Percentiles rank a stretch among this genome's conserved stretches.
Evolutionary conservation across 2,797 vertebrate genomes (phyloP).

Genomic region (Esox lucius): DNA sequence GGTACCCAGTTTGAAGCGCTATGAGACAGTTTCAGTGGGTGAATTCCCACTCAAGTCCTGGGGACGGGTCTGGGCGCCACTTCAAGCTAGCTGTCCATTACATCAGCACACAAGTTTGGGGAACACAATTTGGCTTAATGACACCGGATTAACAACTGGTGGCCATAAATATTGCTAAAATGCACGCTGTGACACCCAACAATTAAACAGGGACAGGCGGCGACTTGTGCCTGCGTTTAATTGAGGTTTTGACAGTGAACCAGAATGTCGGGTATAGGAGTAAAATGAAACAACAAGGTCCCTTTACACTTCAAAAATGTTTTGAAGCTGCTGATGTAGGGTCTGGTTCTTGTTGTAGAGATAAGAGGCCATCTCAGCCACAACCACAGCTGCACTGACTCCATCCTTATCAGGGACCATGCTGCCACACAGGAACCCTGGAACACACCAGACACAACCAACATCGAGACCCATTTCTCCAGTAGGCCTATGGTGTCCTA

Average conservation of each 20-base stretch:
- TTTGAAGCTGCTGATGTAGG: slow-evolving; percentile 80
- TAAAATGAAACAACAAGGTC: neutral
- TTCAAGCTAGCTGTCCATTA: no score
- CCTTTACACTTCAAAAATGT: slow-evolving; percentile 84
- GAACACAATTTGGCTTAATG: no score
- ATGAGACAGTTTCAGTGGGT: no score
- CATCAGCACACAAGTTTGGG: no score
- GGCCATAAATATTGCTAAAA: no score
- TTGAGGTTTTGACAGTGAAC: neutral
- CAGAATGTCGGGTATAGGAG: neutral
- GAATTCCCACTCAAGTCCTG: no score
- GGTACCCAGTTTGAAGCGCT: no score
- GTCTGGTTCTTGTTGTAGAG: slow-evolving; percentile 77
- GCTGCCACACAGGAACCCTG: slow-evolving; percentile 92
- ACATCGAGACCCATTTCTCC: neutral
- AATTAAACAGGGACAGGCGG: neutral
- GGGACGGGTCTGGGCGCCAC: no score
- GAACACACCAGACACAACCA: slow-evolving; percentile 13
- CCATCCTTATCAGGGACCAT: slow-evolving; percentile 92
- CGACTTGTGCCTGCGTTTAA: no score
- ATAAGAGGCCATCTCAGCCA: slow-evolving; percentile 89
- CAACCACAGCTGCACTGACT: slow-evolving; percentile 87
- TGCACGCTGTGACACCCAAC: no score
- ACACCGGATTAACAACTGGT: no score
- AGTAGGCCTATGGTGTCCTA: neutral